Evolutionary conservation across 2,888 invertebrate genomes (phyloP).

Genomic region (Branchipolynoe longqiensis): DNA sequence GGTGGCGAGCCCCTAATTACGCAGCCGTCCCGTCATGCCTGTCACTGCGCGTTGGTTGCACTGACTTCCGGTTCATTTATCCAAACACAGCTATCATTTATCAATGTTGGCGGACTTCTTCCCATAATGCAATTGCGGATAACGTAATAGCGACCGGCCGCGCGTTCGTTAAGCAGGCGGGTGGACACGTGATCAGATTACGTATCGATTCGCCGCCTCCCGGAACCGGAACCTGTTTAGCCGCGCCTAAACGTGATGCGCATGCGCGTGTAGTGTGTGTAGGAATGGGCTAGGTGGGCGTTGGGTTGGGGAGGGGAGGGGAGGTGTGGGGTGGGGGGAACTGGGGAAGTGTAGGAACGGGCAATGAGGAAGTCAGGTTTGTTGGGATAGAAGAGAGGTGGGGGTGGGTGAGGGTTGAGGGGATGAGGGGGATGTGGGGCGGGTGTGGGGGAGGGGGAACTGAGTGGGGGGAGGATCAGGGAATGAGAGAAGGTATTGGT

Average conservation of each 20-base stretch:
- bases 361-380: too few relatives aligned
- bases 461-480: too few relatives aligned
- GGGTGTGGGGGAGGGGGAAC: too few relatives aligned
- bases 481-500: neutral
- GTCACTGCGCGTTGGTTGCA: neutral
- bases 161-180: slow-evolving; percentile 11
- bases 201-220: neutral
- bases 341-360: too few relatives aligned
- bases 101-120: neutral
- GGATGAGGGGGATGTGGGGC: neutral
- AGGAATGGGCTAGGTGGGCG: neutral
- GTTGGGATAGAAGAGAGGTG: neutral
- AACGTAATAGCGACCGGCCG: neutral
- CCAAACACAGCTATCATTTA: slow-evolving; percentile 25
- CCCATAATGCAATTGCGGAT: slow-evolving; percentile 17
- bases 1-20: too few relatives aligned
- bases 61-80: slow-evolving; percentile 38
- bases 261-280: neutral
- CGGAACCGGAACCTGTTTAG: slow-evolving; percentile 19
- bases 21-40: slow-evolving; percentile 43
- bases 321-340: neutral
- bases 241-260: slow-evolving; percentile 17
- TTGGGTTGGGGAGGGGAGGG: neutral
- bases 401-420: neutral
- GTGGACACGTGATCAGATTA: slow-evolving; percentile 10